Percentiles rank a stretch among this genome's conserved stretches.
Evolutionary conservation across 2,797 vertebrate species (phyloP).

Genomic region (Enteromius unitaeniatus): DNA sequence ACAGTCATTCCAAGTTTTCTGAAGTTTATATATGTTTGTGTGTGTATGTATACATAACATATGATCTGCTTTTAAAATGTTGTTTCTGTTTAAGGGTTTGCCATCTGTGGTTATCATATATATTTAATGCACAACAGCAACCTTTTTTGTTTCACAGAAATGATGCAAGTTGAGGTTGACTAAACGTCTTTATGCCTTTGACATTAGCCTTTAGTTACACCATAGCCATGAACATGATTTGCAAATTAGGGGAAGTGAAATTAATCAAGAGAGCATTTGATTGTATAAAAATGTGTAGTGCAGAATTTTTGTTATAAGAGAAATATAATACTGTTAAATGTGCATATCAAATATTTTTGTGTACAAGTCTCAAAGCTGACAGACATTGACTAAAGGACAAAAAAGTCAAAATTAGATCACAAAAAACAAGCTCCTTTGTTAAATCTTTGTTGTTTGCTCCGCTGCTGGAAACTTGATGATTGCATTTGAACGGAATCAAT

Average conservation of each 20-base stretch:
- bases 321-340: neutral
- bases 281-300: neutral
- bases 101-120: too few species aligned
- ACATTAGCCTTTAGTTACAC: neutral
- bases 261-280: neutral
- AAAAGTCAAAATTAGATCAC: neutral
- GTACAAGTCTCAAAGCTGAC: neutral
- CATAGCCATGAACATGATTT: neutral
- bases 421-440: conserved; percentile 64
- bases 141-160: neutral
- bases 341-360: neutral
- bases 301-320: neutral
- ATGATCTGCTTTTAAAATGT: neutral
- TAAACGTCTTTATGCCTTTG: neutral
- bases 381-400: neutral
- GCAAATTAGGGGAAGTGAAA: neutral
- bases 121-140: neutral
- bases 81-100: neutral
- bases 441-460: conserved; percentile 75
- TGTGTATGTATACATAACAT: neutral
- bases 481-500: conserved; percentile 79
- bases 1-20: too few species aligned
- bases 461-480: conserved; percentile 71
- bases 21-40: too few species aligned
- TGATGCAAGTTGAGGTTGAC: neutral